Conservation (phyloP, 2,888 invertebrate species). For the Drosophila mercatorum region DNA sequence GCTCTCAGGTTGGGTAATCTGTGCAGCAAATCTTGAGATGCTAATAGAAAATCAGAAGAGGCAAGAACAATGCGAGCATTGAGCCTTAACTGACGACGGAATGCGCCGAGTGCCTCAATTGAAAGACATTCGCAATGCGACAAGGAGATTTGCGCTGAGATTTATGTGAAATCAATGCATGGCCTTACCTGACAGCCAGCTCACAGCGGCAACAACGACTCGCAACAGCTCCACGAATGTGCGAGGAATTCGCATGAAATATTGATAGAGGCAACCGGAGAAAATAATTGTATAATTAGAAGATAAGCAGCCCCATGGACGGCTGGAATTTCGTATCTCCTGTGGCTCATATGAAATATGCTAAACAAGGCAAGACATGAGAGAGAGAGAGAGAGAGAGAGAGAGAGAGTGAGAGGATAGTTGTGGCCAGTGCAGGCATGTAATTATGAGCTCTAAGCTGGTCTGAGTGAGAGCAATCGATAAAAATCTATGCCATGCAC, state of each 20-base stretch:
- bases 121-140: background rate
- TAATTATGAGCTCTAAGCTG: no score
- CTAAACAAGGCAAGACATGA: no score
- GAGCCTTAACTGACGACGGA: slow-evolving; percentile 1
- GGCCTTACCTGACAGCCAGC: background rate
- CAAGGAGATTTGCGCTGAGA: background rate
- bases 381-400: no score
- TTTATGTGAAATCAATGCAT: slow-evolving; percentile 4
- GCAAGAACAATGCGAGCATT: background rate
- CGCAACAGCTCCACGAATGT: background rate
- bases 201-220: background rate
- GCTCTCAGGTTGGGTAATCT: slow-evolving; percentile 46
- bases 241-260: background rate
- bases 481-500: slow-evolving; percentile 33
- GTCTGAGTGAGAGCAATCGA: slow-evolving; percentile 27
- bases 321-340: no score
- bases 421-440: no score
- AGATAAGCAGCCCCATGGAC: no score
- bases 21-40: slow-evolving; percentile 32
- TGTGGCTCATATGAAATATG: no score
- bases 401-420: no score
- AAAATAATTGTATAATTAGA: background rate
- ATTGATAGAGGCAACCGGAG: background rate
- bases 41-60: slow-evolving; percentile 1
- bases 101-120: no score